Evolutionary conservation across 2,888 invertebrate species (phyloP).

Genomic region (Tiliacea aurago): DNA sequence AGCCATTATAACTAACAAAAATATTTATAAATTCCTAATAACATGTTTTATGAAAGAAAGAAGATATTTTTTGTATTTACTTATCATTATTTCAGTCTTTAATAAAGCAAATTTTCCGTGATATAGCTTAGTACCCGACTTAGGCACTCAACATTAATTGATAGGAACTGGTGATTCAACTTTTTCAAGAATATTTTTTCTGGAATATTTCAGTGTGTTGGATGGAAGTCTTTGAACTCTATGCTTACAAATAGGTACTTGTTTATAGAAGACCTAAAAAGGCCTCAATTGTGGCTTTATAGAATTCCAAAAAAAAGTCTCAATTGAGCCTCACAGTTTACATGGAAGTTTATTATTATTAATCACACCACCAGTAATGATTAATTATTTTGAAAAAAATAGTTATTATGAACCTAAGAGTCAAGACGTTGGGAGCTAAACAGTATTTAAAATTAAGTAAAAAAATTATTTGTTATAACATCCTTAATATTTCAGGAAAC

Average conservation of each 20-base stretch:
- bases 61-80: background rate
- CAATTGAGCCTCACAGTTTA: background rate
- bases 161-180: background rate
- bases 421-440: background rate
- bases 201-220: background rate
- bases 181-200: background rate
- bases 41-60: conserved; percentile 4
- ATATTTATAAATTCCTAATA: conserved; percentile 25
- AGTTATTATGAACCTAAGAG: background rate
- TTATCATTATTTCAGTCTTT: background rate
- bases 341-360: background rate
- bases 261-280: background rate
- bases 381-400: too few species aligned
- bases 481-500: background rate
- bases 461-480: background rate
- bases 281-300: background rate
- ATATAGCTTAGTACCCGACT: background rate
- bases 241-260: background rate
- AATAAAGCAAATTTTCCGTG: background rate
- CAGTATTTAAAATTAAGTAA: background rate
- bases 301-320: background rate
- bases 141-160: background rate
- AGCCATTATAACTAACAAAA: conserved; percentile 26
- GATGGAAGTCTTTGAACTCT: background rate
- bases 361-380: background rate